Evolutionary conservation across 2,113 vertebrate genomes (phyloP).

Genomic region (Ammodytes marinus): DNA sequence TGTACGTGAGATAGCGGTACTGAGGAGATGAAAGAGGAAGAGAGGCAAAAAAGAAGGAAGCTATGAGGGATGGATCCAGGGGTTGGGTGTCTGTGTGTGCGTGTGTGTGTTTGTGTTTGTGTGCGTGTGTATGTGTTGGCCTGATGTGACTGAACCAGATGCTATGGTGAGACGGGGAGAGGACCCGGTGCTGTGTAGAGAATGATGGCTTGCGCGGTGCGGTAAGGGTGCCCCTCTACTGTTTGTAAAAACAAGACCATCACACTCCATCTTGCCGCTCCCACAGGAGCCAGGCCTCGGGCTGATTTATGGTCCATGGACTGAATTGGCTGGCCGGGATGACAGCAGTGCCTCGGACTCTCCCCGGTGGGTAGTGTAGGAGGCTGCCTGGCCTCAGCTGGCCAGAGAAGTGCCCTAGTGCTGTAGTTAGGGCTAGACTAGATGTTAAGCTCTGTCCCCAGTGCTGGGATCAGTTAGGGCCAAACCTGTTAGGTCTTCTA

Average conservation of each 20-base stretch:
- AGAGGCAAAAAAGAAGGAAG: slow-evolving; percentile 59
- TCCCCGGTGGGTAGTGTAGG: slow-evolving; percentile 78
- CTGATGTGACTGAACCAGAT: slow-evolving; percentile 80
- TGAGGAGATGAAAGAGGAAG: slow-evolving; percentile 65
- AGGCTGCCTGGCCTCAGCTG: slow-evolving; percentile 75
- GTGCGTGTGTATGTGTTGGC: slow-evolving; percentile 7
- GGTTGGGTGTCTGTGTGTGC: neutral
- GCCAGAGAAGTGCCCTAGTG: slow-evolving; percentile 62
- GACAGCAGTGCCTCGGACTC: slow-evolving; percentile 82
- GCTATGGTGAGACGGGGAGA: slow-evolving; percentile 76
- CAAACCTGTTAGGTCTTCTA: slow-evolving; percentile 33
- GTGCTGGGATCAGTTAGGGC: slow-evolving; percentile 48
- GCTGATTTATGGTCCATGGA: slow-evolving; percentile 86
- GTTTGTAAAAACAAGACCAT: slow-evolving; percentile 89
- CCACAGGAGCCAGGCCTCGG: slow-evolving; percentile 82
- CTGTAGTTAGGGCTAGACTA: slow-evolving; percentile 60
- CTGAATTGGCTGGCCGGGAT: slow-evolving; percentile 83
- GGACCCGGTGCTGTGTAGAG: slow-evolving; percentile 72
- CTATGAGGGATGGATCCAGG: slow-evolving; percentile 62
- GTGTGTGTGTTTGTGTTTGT: no score
- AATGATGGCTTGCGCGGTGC: slow-evolving; percentile 79
- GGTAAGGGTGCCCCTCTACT: slow-evolving; percentile 84
- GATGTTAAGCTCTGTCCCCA: slow-evolving; percentile 61
- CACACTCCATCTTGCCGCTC: slow-evolving; percentile 87
- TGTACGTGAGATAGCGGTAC: slow-evolving; percentile 58